Evolutionary conservation across 2,888 invertebrate species (phyloP), one percentile per base, ranked within the genome.

Genomic region (Troglohyphantes excavatus): DNA sequence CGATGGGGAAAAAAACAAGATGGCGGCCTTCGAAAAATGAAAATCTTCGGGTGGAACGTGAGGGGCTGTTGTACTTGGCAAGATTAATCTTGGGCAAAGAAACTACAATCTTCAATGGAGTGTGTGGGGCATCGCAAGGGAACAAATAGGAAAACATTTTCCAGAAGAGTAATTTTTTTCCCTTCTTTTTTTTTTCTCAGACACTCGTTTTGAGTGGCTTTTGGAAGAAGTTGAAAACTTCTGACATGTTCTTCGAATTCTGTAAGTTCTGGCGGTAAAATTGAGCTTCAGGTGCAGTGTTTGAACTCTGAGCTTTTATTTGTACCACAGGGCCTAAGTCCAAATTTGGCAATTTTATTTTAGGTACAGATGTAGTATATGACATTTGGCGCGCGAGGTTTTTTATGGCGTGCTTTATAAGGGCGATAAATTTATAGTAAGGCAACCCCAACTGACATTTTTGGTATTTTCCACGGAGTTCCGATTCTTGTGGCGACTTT

Each of bases 151-250:
- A 13, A 27, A 79, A 79, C 67, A 67, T 61, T 67, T 79, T 29
- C 39, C 39, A 53, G 13, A n/a, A n/a, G 17, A 53, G 53, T 53
- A 17, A n/a, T 53, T 53, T 53, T 53, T 53, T 53, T n/a, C 13
- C n/a, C n/a, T 53, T 53, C 53, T 17, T 13, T n/a, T 53, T 17
- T n/a, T 53, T n/a, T n/a, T n/a, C n/a, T 13, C 7, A 39, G 39
- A 39, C 53, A 53, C 53, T 53, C 53, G 53, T n/a, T 53, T 53
- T 53, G 53, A 53, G 53, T 53, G 33, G 46, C 21, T 53, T 79
- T 53, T n/a, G 39, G 29, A 79, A 67, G 39, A 68, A 79, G 78
- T 78, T 65, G 43, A 27, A 78, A 78, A 78, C 43, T 23, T 26
- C 53, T 68, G 79, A 79, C 79, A 79, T n/a, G 65, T 19, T 67